Conservation (phyloP, 2,888 invertebrate species). For the Suillia variegata region DNA sequence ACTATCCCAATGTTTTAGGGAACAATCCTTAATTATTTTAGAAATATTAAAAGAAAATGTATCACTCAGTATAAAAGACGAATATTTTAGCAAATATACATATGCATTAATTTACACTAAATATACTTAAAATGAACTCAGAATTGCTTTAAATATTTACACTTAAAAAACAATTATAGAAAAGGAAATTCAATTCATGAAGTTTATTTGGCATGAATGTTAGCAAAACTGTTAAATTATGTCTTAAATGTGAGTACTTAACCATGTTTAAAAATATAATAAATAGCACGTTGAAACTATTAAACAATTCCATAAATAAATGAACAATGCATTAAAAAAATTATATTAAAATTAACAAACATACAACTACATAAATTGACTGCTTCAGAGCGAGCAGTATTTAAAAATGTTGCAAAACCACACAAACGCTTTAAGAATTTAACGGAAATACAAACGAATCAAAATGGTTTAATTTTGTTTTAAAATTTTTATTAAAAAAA, state of each 20-base stretch:
- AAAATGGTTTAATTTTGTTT: background rate
- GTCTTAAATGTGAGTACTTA: background rate
- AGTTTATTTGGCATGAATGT: conserved; percentile 25
- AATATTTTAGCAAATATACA: background rate
- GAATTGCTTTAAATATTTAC: conserved; percentile 25
- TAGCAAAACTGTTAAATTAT: background rate
- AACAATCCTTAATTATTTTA: too few relatives aligned
- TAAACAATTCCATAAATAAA: background rate
- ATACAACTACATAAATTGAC: background rate
- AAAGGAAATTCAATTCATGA: conserved; percentile 13
- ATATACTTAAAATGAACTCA: too few relatives aligned
- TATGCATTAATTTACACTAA: too few relatives aligned
- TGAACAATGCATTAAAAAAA: background rate
- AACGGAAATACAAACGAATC: background rate
- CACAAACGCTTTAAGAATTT: conserved; percentile 3
- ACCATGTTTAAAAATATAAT: too few relatives aligned
- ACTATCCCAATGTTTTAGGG: too few relatives aligned
- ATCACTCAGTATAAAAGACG: too few relatives aligned
- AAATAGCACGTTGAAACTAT: too few relatives aligned
- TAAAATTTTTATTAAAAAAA: conserved; percentile 11
- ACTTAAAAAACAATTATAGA: conserved; percentile 21
- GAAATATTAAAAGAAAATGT: too few relatives aligned
- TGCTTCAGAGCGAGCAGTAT: background rate
- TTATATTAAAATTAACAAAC: background rate
- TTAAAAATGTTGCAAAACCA: background rate